Evolutionary conservation across 2,113 vertebrate genomes (phyloP).

Genomic region (Vidua macroura): DNA sequence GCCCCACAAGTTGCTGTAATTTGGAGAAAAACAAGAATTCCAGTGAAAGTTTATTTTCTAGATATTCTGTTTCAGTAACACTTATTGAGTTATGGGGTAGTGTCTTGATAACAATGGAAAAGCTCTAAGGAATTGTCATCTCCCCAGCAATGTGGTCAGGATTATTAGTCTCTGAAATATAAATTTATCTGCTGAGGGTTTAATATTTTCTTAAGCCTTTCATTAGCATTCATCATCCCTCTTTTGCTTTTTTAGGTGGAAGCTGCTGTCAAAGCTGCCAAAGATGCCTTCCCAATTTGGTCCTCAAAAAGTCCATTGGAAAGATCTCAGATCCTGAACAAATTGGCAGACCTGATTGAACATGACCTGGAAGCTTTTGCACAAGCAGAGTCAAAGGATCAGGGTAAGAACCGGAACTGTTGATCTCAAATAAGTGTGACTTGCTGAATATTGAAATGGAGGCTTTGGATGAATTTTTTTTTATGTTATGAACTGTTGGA

Average conservation of each 20-base stretch:
- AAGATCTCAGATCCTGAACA: constrained; percentile 81
- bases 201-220: neutral
- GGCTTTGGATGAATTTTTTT: neutral
- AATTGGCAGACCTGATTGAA: constrained; percentile 89
- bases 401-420: constrained; percentile 75
- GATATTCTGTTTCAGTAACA: neutral
- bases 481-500: neutral
- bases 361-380: constrained; percentile 85
- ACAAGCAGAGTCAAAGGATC: constrained; percentile 92
- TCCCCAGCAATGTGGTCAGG: neutral
- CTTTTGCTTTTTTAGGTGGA: constrained; percentile 77
- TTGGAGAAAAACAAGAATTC: neutral
- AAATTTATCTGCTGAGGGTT: neutral
- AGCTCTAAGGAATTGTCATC: neutral
- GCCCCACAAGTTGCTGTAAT: neutral
- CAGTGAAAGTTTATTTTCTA: neutral
- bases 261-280: constrained; percentile 87
- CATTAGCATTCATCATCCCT: neutral
- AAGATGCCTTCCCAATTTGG: constrained; percentile 87
- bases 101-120: neutral
- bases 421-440: neutral
- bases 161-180: neutral
- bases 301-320: constrained; percentile 80
- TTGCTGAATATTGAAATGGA: neutral
- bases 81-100: neutral